phyloP scores from a whole-genome alignment of 2,113 vertebrate genomes.

The Ellobius talpinus region DNA sequence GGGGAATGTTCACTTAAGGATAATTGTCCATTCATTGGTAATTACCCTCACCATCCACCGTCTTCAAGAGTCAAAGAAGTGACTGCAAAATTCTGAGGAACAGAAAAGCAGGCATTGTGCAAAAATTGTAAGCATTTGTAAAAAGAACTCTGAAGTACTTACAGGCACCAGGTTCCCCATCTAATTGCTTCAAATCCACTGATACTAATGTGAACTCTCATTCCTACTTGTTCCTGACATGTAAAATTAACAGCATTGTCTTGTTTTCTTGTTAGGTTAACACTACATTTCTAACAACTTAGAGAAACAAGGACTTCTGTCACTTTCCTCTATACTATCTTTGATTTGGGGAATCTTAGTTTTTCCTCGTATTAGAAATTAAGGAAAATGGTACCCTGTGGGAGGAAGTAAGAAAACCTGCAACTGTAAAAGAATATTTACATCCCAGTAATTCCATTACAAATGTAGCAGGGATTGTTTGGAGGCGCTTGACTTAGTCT shows the following conservation, averaged over 20 bases:
- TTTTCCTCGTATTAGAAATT: neutral
- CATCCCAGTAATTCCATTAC: neutral
- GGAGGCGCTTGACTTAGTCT: neutral
- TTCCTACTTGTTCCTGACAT: neutral
- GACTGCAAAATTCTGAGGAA: neutral
- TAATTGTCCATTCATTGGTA: constrained; percentile 65
- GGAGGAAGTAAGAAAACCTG: neutral
- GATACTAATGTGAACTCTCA: neutral
- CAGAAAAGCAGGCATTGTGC: constrained; percentile 1
- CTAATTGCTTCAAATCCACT: neutral
- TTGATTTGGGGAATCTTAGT: neutral
- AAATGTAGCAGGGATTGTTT: neutral
- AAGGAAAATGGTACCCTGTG: neutral
- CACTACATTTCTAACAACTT: neutral
- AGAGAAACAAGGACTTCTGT: neutral
- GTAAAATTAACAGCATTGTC: neutral
- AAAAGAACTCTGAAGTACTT: constrained; percentile 31
- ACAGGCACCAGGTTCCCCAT: neutral
- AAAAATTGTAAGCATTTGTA: constrained; percentile 22
- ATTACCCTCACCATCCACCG: constrained; percentile 15
- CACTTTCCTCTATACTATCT: neutral
- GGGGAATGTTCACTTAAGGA: constrained; percentile 65
- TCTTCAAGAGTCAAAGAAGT: constrained; percentile 26
- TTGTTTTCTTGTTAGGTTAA: neutral
- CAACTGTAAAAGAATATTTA: neutral